Percentiles rank a stretch among this genome's conserved stretches.
phyloP scores from a whole-genome alignment of 2,888 invertebrate species.

The Andricus curvator region DNA sequence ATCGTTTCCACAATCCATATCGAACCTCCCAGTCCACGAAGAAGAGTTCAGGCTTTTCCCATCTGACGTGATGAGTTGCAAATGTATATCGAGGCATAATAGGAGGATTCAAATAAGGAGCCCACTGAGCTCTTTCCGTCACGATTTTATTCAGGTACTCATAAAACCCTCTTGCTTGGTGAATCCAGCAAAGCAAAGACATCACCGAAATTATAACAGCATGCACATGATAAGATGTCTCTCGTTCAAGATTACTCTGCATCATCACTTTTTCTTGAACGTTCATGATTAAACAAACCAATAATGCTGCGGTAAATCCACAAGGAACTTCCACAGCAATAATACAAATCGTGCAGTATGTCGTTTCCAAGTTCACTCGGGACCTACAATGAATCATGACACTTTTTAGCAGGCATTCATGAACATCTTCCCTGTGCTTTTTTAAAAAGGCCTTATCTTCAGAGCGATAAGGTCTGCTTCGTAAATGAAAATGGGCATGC shows the following conservation, averaged over 20 bases:
- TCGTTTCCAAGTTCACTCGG: conserved; percentile 80
- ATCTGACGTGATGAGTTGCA: conserved; percentile 80
- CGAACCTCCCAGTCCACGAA: conserved; percentile 84
- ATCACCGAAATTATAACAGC: conserved; percentile 82
- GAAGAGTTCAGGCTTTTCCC: conserved; percentile 83
- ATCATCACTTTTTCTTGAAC: conserved; percentile 80
- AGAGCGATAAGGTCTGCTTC: conserved; percentile 73
- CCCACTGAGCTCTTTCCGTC: conserved; percentile 81
- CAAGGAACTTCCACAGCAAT: conserved; percentile 82
- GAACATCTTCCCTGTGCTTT: conserved; percentile 79
- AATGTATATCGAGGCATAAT: conserved; percentile 80
- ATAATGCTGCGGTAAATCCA: conserved; percentile 81
- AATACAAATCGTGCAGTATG: conserved; percentile 81
- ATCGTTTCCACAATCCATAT: conserved; percentile 83
- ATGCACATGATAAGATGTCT: conserved; percentile 80
- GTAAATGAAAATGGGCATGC: conserved; percentile 77
- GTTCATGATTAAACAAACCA: conserved; percentile 82
- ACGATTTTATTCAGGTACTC: conserved; percentile 82
- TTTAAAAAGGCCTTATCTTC: conserved; percentile 80
- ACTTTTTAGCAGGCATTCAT: conserved; percentile 78
- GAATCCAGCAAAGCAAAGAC: conserved; percentile 83
- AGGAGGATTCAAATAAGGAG: conserved; percentile 84
- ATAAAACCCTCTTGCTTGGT: conserved; percentile 81
- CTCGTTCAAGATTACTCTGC: conserved; percentile 58
- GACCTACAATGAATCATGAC: conserved; percentile 78